Conservation (phyloP, 2,888 invertebrate genomes). For the Orthonevra nobilis region DNA sequence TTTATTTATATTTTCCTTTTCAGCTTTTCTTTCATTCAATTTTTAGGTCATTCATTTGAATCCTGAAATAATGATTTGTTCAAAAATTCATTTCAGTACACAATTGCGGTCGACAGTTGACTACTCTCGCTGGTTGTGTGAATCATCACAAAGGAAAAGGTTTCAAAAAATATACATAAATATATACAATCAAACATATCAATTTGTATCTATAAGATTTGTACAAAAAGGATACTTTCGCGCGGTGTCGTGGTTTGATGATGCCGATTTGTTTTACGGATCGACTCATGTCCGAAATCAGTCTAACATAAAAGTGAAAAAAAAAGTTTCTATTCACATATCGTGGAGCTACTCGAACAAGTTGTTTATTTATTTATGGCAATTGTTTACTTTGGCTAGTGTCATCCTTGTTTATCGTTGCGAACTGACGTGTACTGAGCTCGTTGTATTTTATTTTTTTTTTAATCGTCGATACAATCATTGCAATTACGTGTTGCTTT, state of each 20-base stretch:
- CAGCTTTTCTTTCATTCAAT: background rate
- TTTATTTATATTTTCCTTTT: too few relatives aligned
- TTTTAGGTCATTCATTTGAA: conserved; percentile 59
- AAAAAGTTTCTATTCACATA: conserved; percentile 46
- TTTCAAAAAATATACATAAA: conserved; percentile 12
- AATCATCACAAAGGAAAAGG: conserved; percentile 32
- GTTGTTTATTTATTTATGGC: conserved; percentile 27
- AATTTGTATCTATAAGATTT: conserved; percentile 16
- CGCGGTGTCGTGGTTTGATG: conserved; percentile 19
- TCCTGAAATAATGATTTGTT: conserved; percentile 61
- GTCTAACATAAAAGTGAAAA: conserved; percentile 3
- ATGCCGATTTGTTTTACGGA: conserved; percentile 42
- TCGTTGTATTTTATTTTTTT: conserved; percentile 24
- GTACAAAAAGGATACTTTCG: background rate
- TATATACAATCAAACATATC: conserved; percentile 24
- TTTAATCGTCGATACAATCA: conserved; percentile 12
- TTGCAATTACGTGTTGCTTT: conserved; percentile 56
- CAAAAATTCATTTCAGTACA: conserved; percentile 50
- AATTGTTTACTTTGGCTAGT: conserved; percentile 40
- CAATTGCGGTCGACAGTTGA: conserved; percentile 39
- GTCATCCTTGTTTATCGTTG: conserved; percentile 9
- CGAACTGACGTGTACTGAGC: conserved; percentile 13
- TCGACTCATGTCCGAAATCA: conserved; percentile 18
- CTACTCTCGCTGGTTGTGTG: too few relatives aligned
- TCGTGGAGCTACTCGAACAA: conserved; percentile 22